A percentile compares a stretch with the other conserved stretches of the same genome.
These are phyloP conservation scores for Lacanobia oleracea DNA, from an alignment of 2,888 invertebrate species.

Conservation along the genomic window DNA sequence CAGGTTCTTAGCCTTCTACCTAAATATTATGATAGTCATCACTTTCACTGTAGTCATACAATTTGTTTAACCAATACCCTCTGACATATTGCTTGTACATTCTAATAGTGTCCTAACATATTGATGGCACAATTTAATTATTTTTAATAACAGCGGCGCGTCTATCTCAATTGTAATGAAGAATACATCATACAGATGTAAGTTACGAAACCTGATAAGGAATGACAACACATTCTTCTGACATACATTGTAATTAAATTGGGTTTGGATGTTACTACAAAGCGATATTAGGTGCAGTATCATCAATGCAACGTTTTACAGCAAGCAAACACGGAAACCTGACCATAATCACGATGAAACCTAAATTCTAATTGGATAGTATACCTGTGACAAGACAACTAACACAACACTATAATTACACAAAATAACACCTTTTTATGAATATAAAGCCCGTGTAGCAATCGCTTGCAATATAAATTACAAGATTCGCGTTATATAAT, in stretches of 20 bases:
- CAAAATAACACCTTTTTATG: conserved; percentile 32
- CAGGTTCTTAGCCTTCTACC: not conserved
- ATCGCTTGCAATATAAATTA: conserved; percentile 2
- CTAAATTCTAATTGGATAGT: conserved; percentile 44
- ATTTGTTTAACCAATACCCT: not conserved
- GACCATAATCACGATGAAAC: conserved; percentile 47
- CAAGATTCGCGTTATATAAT: conserved; percentile 58
- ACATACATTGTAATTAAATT: conserved; percentile 44
- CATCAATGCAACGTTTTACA: conserved; percentile 19
- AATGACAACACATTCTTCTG: conserved; percentile 49
- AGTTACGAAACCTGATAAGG: conserved; percentile 56
- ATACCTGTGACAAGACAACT: conserved; percentile 35
- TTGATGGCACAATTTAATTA: conserved; percentile 9
- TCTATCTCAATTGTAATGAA: conserved; percentile 26
- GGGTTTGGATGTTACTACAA: conserved; percentile 7
- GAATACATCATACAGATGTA: conserved; percentile 15
- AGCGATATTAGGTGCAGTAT: conserved; percentile 13
- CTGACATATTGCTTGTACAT: conserved; percentile 33
- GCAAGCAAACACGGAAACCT: conserved; percentile 28
- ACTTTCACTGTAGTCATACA: conserved; percentile 45
- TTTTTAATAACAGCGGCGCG: not conserved
- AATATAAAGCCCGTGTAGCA: conserved; percentile 13
- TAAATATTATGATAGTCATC: conserved; percentile 1
- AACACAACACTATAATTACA: conserved; percentile 36
- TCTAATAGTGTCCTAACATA: conserved; percentile 7